These are phyloP conservation scores for Aspidoscelis tigris DNA, from an alignment of 2,113 vertebrate genomes.

Conservation along the genomic window DNA sequence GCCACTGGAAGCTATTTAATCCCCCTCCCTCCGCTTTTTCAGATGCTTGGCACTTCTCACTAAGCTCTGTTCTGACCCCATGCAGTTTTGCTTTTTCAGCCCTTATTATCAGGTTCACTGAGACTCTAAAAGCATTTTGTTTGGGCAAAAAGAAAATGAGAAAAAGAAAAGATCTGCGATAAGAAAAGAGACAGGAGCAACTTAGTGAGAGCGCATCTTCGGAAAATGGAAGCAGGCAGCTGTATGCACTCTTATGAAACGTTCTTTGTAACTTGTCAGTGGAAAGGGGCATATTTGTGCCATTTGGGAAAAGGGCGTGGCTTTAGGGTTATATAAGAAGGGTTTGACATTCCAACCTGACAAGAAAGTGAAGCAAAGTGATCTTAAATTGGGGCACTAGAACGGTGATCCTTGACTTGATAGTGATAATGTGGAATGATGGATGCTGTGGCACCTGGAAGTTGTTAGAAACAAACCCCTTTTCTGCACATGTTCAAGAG, in stretches of 20 bases:
- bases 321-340: slow-evolving; percentile 53
- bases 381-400: slow-evolving; percentile 39
- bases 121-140: slow-evolving; percentile 60
- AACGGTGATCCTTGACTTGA: slow-evolving; percentile 41
- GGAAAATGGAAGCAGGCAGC: slow-evolving; percentile 63
- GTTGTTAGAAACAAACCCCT: slow-evolving; percentile 1
- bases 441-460: slow-evolving; percentile 12
- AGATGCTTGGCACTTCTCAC: slow-evolving; percentile 32
- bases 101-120: slow-evolving; percentile 56
- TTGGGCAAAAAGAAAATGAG: slow-evolving; percentile 21
- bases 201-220: slow-evolving; percentile 65
- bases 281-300: slow-evolving; percentile 49
- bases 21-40: slow-evolving; percentile 24
- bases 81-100: slow-evolving; percentile 48
- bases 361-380: slow-evolving; percentile 50
- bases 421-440: slow-evolving; percentile 2
- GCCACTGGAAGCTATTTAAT: slow-evolving; percentile 50
- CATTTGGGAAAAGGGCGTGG: slow-evolving; percentile 48
- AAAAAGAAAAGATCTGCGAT: slow-evolving; percentile 7
- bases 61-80: slow-evolving; percentile 54
- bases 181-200: slow-evolving; percentile 37
- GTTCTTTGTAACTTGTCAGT: slow-evolving; percentile 51
- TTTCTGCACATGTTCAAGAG: no score
- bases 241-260: slow-evolving; percentile 61
- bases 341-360: slow-evolving; percentile 26